Conservation (phyloP, 2,113 vertebrate genomes). For the Xenopus borealis region DNA sequence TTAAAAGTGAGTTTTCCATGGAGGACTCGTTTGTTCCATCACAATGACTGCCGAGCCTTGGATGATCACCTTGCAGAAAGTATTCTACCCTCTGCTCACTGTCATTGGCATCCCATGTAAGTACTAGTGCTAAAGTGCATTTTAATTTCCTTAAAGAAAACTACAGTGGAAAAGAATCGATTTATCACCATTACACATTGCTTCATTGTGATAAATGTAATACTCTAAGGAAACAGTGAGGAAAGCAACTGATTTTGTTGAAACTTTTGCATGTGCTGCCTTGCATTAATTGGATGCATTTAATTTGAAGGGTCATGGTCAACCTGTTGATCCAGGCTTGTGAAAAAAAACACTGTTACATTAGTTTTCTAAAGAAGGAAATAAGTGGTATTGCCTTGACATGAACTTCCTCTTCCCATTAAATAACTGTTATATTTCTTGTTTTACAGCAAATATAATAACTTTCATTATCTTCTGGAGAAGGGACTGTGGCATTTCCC, state of each 20-base stretch:
- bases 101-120: constrained; percentile 63
- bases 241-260: too few relatives aligned
- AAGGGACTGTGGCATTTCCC: constrained; percentile 61
- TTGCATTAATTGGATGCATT: too few relatives aligned
- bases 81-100: constrained; percentile 59
- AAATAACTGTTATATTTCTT: not conserved
- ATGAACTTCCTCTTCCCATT: not conserved
- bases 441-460: constrained; percentile 58
- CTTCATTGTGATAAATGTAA: too few relatives aligned
- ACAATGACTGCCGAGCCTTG: constrained; percentile 53
- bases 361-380: too few relatives aligned
- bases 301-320: not conserved
- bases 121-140: constrained; percentile 37
- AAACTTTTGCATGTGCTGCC: too few relatives aligned
- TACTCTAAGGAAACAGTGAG: too few relatives aligned
- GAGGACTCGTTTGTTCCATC: not conserved
- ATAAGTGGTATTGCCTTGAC: too few relatives aligned
- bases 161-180: too few relatives aligned
- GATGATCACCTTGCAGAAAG: constrained; percentile 60
- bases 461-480: constrained; percentile 62
- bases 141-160: too few relatives aligned
- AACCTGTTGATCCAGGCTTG: not conserved
- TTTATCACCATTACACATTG: too few relatives aligned
- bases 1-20: too few relatives aligned
- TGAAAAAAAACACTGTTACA: too few relatives aligned